Percentiles rank a stretch among this genome's conserved stretches.
Conservation (phyloP, 2,797 vertebrate genomes). For the Pangasius sanitwongsei region DNA sequence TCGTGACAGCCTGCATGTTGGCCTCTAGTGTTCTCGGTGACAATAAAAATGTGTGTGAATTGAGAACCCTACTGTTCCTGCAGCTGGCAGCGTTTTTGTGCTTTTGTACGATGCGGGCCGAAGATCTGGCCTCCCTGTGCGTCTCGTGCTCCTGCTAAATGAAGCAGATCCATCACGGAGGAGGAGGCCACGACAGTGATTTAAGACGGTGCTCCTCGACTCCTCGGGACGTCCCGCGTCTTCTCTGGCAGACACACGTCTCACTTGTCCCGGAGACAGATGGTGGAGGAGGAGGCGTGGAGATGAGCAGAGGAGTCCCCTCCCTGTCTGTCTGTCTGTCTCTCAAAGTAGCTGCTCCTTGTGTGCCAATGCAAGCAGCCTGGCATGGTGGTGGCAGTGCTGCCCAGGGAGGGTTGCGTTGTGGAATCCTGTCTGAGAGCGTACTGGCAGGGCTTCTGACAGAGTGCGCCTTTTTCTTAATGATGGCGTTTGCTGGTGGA, state of each 20-base stretch:
- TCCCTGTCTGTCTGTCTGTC: constrained; percentile 60
- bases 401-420: constrained; percentile 60
- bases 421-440: constrained; percentile 37
- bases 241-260: constrained; percentile 61
- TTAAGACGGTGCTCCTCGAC: constrained; percentile 75
- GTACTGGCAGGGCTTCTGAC: constrained; percentile 74
- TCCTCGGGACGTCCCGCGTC: constrained; percentile 71
- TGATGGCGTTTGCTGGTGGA: constrained; percentile 33
- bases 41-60: constrained; percentile 52
- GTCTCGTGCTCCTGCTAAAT: constrained; percentile 79
- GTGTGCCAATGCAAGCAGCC: constrained; percentile 41
- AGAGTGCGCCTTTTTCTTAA: constrained; percentile 50
- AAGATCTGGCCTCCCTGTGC: constrained; percentile 71
- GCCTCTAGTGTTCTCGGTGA: constrained; percentile 48
- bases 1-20: constrained; percentile 27
- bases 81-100: constrained; percentile 73
- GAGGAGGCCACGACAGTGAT: constrained; percentile 80
- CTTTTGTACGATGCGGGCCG: constrained; percentile 73
- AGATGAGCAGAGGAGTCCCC: constrained; percentile 68
- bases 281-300: constrained; percentile 69
- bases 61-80: constrained; percentile 43
- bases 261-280: constrained; percentile 76
- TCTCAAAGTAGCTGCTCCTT: constrained; percentile 46
- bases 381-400: constrained; percentile 37
- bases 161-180: constrained; percentile 83